Evolutionary conservation across 2,888 invertebrate genomes (phyloP).

Genomic region (Chalcosyrphus nemorum): DNA sequence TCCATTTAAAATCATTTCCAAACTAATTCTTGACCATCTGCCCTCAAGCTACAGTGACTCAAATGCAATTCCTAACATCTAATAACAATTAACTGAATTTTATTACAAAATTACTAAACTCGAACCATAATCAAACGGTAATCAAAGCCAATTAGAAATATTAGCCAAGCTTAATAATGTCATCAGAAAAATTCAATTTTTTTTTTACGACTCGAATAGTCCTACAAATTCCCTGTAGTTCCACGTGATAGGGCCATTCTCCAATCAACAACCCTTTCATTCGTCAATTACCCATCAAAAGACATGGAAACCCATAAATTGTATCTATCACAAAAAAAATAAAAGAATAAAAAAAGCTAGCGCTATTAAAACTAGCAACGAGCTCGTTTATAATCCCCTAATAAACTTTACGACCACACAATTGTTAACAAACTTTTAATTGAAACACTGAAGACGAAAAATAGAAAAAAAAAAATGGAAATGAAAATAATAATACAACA

Average conservation of each 20-base stretch:
- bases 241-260: neutral
- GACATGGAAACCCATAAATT: constrained; percentile 25
- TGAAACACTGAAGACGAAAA: neutral
- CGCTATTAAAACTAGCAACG: constrained; percentile 17
- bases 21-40: no score
- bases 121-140: neutral
- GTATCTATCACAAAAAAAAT: neutral
- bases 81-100: no score
- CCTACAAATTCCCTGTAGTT: neutral
- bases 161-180: neutral
- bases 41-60: neutral
- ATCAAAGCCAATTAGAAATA: constrained; percentile 10
- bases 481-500: neutral
- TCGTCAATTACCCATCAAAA: constrained; percentile 30
- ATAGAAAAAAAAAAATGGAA: no score
- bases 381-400: constrained; percentile 14
- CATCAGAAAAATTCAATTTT: no score
- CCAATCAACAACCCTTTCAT: constrained; percentile 32
- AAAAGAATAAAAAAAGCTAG: constrained; percentile 1
- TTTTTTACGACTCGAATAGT: neutral
- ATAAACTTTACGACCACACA: constrained; percentile 53
- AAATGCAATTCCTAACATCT: neutral
- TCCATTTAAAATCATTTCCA: no score
- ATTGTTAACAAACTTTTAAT: constrained; percentile 53
- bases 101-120: neutral